Conservation (phyloP, 2,113 vertebrate species). For the Scomber japonicus region DNA sequence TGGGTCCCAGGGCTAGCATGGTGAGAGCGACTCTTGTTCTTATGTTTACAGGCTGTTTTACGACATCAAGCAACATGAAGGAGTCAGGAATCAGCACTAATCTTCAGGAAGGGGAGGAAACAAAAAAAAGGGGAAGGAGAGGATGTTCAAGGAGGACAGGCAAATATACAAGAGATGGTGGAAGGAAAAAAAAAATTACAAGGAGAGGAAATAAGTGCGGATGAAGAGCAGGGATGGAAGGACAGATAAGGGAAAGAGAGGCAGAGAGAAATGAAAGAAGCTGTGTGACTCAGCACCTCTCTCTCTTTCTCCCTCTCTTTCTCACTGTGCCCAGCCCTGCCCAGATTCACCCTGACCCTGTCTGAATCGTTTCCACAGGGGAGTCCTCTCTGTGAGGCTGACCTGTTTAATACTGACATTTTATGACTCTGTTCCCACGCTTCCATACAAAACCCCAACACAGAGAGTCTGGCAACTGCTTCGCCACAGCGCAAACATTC, state of each 20-base stretch:
- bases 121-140: slow-evolving; percentile 23
- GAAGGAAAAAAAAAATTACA: slow-evolving; percentile 34
- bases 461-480: slow-evolving; percentile 14
- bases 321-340: slow-evolving; percentile 31
- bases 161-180: slow-evolving; percentile 8
- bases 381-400: slow-evolving; percentile 43
- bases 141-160: slow-evolving; percentile 44
- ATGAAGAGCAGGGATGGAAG: slow-evolving; percentile 43
- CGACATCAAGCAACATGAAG: slow-evolving; percentile 8
- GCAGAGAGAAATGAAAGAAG: slow-evolving; percentile 46
- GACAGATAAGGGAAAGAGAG: slow-evolving; percentile 59
- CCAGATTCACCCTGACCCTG: slow-evolving; percentile 47
- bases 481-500: slow-evolving; percentile 54
- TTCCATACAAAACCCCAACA: slow-evolving; percentile 36
- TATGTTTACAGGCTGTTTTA: slow-evolving; percentile 45
- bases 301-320: too few relatives aligned
- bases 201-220: slow-evolving; percentile 49
- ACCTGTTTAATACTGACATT: slow-evolving; percentile 61
- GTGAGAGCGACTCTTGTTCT: slow-evolving; percentile 43
- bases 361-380: slow-evolving; percentile 47
- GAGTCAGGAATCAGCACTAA: slow-evolving; percentile 29
- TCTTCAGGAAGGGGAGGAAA: slow-evolving; percentile 42
- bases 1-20: slow-evolving; percentile 14
- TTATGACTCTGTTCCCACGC: slow-evolving; percentile 64
- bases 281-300: slow-evolving; percentile 71